Conservation (phyloP, 2,797 vertebrate species). For the Lepus oiostolus region DNA sequence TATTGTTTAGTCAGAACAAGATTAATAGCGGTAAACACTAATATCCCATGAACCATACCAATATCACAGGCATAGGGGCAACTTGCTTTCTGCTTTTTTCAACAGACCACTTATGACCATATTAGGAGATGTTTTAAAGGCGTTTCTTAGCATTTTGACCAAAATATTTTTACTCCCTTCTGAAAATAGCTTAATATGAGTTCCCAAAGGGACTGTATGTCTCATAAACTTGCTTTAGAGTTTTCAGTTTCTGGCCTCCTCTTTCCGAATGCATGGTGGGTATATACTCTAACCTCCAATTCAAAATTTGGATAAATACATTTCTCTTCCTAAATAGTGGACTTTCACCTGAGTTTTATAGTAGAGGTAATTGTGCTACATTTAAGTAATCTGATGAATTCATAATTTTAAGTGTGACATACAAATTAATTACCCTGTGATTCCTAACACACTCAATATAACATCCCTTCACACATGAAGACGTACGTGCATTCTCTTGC, state of each 20-base stretch:
- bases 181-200: conserved; percentile 81
- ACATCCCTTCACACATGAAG: not conserved
- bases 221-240: conserved; percentile 74
- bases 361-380: not conserved
- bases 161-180: conserved; percentile 82
- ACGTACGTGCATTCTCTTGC: not conserved
- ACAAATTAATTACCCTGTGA: not conserved
- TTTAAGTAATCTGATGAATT: not conserved
- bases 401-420: conserved; percentile 19
- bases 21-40: not conserved
- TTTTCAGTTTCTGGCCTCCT: conserved; percentile 45
- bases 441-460: not conserved
- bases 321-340: not conserved
- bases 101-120: conserved; percentile 68
- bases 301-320: not conserved
- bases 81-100: conserved; percentile 56
- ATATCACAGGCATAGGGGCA: not conserved
- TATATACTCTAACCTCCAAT: conserved; percentile 45
- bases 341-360: conserved; percentile 43
- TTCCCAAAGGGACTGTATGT: conserved; percentile 74
- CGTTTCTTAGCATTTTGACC: conserved; percentile 80
- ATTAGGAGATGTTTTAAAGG: conserved; percentile 82
- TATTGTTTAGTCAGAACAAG: conserved; percentile 20
- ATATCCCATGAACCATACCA: conserved; percentile 34
- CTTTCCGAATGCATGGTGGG: conserved; percentile 39